A percentile compares a stretch with the other conserved stretches of the same genome.
phyloP scores from a whole-genome alignment of 2,888 invertebrate genomes.

The Lycocerus yunnanus region DNA sequence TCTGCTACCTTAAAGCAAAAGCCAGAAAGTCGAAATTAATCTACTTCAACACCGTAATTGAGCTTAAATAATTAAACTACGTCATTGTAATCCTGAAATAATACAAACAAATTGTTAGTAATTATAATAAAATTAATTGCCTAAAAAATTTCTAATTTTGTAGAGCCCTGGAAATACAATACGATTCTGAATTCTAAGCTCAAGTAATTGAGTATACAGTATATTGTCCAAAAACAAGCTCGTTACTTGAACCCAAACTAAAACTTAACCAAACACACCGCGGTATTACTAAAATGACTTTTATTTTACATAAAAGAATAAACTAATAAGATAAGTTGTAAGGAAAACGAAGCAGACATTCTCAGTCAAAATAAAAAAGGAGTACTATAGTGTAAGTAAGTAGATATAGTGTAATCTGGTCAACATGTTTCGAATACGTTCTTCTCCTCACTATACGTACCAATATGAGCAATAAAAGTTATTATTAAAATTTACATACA shows the following conservation, averaged over 20 bases:
- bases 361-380: too few species aligned
- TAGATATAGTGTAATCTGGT: too few species aligned
- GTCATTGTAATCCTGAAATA: slow-evolving; percentile 1
- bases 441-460: too few species aligned
- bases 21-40: slow-evolving; percentile 2
- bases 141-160: background rate
- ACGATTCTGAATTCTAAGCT: background rate
- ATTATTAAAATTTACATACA: too few species aligned
- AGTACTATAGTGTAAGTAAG: too few species aligned
- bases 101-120: background rate
- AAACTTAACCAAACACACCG: background rate
- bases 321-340: background rate
- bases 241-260: too few species aligned
- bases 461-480: too few species aligned
- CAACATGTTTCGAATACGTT: too few species aligned
- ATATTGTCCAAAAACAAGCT: background rate
- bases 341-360: too few species aligned
- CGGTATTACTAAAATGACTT: background rate
- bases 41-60: slow-evolving; percentile 6
- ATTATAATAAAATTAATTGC: background rate
- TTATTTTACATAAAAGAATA: background rate
- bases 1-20: slow-evolving; percentile 13
- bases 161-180: background rate
- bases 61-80: slow-evolving; percentile 5
- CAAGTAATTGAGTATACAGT: too few species aligned